phyloP scores from a whole-genome alignment of 92 coral and sea anemone genomes.

The Heteractis magnifica region DNA sequence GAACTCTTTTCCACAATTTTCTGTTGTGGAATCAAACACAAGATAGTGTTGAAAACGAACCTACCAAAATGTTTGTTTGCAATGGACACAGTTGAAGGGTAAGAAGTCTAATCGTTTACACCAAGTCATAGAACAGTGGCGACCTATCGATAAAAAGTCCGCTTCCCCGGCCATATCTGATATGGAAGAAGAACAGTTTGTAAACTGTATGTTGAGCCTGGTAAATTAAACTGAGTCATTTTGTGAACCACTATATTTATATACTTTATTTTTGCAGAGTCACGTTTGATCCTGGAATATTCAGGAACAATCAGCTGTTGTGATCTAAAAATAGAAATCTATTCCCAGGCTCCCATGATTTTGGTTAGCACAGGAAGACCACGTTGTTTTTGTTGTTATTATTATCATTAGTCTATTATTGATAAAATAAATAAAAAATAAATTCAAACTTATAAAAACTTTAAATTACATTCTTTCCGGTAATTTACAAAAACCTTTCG shows the following conservation, averaged over 20 bases:
- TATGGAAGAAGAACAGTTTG: not conserved
- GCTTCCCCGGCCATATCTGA: slow-evolving; percentile 68
- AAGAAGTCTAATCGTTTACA: slow-evolving; percentile 90
- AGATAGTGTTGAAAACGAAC: not conserved
- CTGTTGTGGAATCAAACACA: not conserved
- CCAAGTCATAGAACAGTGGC: slow-evolving; percentile 73
- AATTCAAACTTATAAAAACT: no score
- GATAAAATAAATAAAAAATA: not conserved
- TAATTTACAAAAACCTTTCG: no score
- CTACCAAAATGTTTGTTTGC: slow-evolving; percentile 85
- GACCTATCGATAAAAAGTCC: slow-evolving; percentile 87
- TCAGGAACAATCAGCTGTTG: not conserved
- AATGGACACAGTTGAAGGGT: slow-evolving; percentile 84
- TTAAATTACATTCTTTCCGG: no score
- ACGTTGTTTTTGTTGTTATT: not conserved
- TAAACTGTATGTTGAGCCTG: not conserved
- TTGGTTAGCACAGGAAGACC: not conserved
- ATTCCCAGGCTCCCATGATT: not conserved
- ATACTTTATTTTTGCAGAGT: slow-evolving; percentile 10
- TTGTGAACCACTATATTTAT: slow-evolving; percentile 3
- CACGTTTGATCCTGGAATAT: not conserved
- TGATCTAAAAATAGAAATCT: not conserved
- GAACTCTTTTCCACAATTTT: not conserved
- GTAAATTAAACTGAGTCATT: slow-evolving; percentile 1
- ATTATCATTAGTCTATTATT: not conserved